Conservation (phyloP, 1,140 invertebrate genomes). For the Bombus ignitus region DNA sequence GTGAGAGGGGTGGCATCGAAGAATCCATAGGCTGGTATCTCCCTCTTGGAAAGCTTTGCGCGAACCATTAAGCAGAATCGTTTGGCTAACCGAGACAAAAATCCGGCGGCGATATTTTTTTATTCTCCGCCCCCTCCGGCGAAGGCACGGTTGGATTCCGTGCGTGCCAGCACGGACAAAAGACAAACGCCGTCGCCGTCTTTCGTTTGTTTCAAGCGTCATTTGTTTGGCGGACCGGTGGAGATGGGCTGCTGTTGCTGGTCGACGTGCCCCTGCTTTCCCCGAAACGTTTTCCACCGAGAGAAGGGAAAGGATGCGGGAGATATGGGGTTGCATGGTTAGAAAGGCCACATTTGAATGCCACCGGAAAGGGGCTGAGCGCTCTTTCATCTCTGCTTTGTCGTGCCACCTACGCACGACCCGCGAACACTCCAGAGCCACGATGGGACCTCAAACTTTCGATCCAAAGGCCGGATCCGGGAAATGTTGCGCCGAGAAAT, state of each 20-base stretch:
- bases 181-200: conserved; percentile 77
- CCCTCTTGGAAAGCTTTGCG: conserved; percentile 66
- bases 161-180: conserved; percentile 78
- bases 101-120: conserved; percentile 79
- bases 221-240: conserved; percentile 77
- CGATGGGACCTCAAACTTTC: conserved; percentile 38
- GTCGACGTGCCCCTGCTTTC: conserved; percentile 20
- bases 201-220: conserved; percentile 83
- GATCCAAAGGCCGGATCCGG: not conserved
- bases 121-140: conserved; percentile 50
- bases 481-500: conserved; percentile 13
- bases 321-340: conserved; percentile 75
- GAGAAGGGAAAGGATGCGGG: conserved; percentile 66
- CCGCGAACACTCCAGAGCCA: conserved; percentile 24
- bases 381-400: conserved; percentile 74
- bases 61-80: conserved; percentile 81
- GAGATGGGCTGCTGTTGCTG: conserved; percentile 31
- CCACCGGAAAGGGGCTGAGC: conserved; percentile 67
- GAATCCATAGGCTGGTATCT: not conserved
- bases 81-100: conserved; percentile 83
- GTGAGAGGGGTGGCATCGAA: not conserved
- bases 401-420: conserved; percentile 57
- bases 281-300: conserved; percentile 16
- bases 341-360: conserved; percentile 79
- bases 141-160: conserved; percentile 70